Percentiles rank a stretch among this genome's conserved stretches.
Evolutionary conservation across 2,888 invertebrate genomes (phyloP).

Genomic region (Ophioninae sp.): DNA sequence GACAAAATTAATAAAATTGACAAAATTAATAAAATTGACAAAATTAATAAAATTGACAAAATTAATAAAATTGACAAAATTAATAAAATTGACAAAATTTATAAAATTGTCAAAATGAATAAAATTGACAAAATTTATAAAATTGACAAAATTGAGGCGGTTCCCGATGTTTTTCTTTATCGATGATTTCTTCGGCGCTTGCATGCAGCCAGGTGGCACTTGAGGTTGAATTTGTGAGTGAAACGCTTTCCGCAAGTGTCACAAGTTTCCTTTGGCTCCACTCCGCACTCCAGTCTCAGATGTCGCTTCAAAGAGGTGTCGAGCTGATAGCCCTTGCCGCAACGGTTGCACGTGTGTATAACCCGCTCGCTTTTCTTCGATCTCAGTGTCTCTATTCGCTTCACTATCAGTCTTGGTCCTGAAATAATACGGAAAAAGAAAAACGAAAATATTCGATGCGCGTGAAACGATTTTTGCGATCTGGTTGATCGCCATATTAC

Average conservation of each 20-base stretch:
- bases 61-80: too few relatives aligned
- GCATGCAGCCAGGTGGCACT: slow-evolving; percentile 66
- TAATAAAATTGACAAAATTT: too few relatives aligned
- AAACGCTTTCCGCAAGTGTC: slow-evolving; percentile 71
- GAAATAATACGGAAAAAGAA: slow-evolving; percentile 41
- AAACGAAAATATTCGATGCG: neutral
- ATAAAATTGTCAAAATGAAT: too few relatives aligned
- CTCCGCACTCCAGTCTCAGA: slow-evolving; percentile 72
- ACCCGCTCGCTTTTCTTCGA: slow-evolving; percentile 57
- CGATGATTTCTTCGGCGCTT: slow-evolving; percentile 58
- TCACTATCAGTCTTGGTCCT: slow-evolving; percentile 67
- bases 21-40: too few relatives aligned
- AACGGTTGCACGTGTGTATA: slow-evolving; percentile 66
- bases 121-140: too few relatives aligned
- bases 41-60: too few relatives aligned
- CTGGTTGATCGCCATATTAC: neutral
- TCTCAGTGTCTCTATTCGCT: slow-evolving; percentile 63
- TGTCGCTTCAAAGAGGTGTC: slow-evolving; percentile 69
- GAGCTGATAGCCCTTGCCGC: slow-evolving; percentile 67
- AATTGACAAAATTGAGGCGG: neutral
- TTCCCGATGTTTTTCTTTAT: slow-evolving; percentile 17
- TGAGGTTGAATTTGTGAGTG: slow-evolving; percentile 69
- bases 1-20: too few relatives aligned
- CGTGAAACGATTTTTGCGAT: neutral
- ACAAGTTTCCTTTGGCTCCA: slow-evolving; percentile 72